phyloP scores from a whole-genome alignment of 2,888 invertebrate genomes.

The Stomorhina lunata region DNA sequence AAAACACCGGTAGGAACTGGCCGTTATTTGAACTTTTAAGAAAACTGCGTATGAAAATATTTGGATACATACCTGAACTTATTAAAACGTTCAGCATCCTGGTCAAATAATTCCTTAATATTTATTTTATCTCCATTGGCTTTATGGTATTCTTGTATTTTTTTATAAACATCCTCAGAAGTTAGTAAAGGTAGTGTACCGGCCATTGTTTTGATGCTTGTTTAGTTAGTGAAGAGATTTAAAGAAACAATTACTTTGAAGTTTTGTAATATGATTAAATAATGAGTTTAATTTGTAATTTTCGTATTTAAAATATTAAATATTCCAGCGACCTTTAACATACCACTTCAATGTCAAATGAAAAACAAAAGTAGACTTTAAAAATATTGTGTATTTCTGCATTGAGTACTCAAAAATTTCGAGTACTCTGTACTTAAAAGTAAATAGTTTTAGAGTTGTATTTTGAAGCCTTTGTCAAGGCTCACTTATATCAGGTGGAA shows the following conservation, averaged over 20 bases:
- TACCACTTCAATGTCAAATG: constrained; percentile 79
- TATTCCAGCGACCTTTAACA: constrained; percentile 54
- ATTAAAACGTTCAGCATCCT: constrained; percentile 90
- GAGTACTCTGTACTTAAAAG: too few species aligned
- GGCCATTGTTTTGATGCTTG: constrained; percentile 62
- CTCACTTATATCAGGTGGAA: too few species aligned
- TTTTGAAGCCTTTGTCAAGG: too few species aligned
- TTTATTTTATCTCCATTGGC: constrained; percentile 87
- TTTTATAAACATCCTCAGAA: constrained; percentile 86
- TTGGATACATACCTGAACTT: constrained; percentile 88
- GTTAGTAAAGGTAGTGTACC: constrained; percentile 81
- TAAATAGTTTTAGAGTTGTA: too few species aligned
- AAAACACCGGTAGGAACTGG: constrained; percentile 38
- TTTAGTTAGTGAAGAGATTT: neutral
- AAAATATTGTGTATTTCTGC: too few species aligned
- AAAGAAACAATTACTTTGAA: constrained; percentile 35
- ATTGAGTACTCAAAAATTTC: too few species aligned
- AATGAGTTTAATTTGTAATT: constrained; percentile 42
- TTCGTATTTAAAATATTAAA: constrained; percentile 54
- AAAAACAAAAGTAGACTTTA: constrained; percentile 74
- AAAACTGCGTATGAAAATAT: neutral
- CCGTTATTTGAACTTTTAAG: too few species aligned
- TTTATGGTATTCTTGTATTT: constrained; percentile 88
- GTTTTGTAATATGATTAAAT: constrained; percentile 30
- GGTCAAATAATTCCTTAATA: constrained; percentile 90